These are phyloP conservation scores for Spondyliosoma cantharus DNA, from an alignment of 2,797 vertebrate genomes.

Conservation along the genomic window DNA sequence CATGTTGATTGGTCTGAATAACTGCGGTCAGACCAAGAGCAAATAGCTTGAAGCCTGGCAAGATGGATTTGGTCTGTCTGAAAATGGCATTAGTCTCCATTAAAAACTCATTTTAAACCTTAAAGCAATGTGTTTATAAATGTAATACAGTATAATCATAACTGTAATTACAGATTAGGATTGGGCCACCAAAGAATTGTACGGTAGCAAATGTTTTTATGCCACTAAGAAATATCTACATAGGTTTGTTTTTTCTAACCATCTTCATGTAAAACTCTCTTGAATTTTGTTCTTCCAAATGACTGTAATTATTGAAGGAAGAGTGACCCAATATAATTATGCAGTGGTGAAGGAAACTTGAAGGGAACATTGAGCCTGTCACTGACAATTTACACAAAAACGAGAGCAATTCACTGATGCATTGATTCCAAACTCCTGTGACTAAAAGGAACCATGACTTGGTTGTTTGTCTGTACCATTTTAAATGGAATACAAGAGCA, in stretches of 20 bases:
- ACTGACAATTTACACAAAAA: constrained; percentile 2
- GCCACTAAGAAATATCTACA: neutral
- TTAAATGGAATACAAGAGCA: neutral
- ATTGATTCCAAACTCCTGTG: neutral
- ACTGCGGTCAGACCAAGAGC: too few species aligned
- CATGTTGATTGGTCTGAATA: too few species aligned
- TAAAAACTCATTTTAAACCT: neutral
- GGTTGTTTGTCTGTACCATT: constrained; percentile 6
- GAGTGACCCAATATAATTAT: constrained; percentile 10
- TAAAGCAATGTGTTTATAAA: neutral
- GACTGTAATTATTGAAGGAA: neutral
- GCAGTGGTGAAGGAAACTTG: constrained; percentile 18
- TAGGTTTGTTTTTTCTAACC: neutral
- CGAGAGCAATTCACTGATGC: neutral
- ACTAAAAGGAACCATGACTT: neutral
- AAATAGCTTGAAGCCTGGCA: too few species aligned
- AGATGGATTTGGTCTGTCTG: neutral
- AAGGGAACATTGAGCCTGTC: constrained; percentile 10
- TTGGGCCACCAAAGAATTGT: neutral
- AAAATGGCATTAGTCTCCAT: neutral
- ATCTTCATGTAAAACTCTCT: neutral
- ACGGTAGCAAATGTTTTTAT: neutral
- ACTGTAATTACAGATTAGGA: neutral
- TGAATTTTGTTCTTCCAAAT: neutral
- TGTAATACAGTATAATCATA: neutral